Base-by-base conservation (phyloP, 2,888 invertebrate genomes). In the Argyresthia albistria region DNA sequence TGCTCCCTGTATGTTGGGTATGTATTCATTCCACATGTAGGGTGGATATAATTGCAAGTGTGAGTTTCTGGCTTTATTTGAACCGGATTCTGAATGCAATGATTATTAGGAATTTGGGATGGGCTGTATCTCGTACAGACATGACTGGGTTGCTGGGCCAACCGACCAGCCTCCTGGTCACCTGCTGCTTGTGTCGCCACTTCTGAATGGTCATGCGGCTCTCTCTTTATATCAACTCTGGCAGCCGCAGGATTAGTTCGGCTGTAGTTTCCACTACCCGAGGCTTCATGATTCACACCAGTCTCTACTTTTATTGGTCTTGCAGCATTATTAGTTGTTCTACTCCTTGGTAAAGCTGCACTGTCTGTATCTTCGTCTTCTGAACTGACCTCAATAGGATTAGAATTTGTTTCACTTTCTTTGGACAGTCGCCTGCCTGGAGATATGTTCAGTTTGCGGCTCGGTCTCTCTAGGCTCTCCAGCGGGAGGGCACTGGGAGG, bases 331-430 rank as follows among this genome's bases (percentile, higher is more conserved):
- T 75, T 73, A 63, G 69, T 66, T 54, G 65, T 74, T 53, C 71
- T 74, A 56, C 76, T 81, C 57, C 71, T 72, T n/a, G 76, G 75
- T 35, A 59, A 9, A 39, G 8, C 39, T n/a, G n/a, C n/a, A 46
- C 6, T 46, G 35, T 46, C 39, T 25, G 25, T 73, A 42, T 88
- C 88, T 60, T 88, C 88, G 52, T 88, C 88, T 59, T 87, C 88
- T 48, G 88, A 88, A 62, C 87, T 87, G 1, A 88, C 76, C 69
- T 86, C 88, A 62, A 88, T 87, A 53, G 75, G 67, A 69, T 75
- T 77, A 50, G 73, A 58, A 60, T 68, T 64, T 39, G 56, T 56
- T 57, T 76, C 76, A 66, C 66, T 76, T 55, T 83, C 84, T 62
- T 77, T 80, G 11, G 84, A 81, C 35, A 76, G 76, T 55, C 83